A percentile compares a stretch with the other conserved stretches of the same genome.
These are phyloP conservation scores for Athene noctua DNA, from an alignment of 2,113 vertebrate species.

Conservation along the genomic window DNA sequence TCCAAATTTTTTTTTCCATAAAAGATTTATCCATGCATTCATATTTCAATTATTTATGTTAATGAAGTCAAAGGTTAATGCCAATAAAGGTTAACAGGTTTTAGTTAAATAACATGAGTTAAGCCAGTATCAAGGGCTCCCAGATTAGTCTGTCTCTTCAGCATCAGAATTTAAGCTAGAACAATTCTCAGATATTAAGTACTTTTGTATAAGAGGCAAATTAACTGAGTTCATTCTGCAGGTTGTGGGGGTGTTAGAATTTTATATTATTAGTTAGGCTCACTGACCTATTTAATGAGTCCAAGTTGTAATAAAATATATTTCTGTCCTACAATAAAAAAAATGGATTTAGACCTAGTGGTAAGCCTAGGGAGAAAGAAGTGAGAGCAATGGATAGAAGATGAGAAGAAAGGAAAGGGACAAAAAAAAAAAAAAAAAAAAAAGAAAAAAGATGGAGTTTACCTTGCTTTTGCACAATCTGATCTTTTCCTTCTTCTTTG, in stretches of 20 bases:
- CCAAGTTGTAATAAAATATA: background rate
- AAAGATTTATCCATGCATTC: background rate
- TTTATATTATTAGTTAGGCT: background rate
- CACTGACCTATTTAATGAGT: background rate
- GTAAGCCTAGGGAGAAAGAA: background rate
- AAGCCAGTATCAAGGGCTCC: background rate
- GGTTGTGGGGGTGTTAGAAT: background rate
- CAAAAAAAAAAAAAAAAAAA: background rate
- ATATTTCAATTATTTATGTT: slow-evolving; percentile 38
- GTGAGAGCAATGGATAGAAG: background rate
- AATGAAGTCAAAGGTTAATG: slow-evolving; percentile 13
- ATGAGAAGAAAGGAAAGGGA: background rate
- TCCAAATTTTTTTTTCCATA: background rate
- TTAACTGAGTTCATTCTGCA: background rate
- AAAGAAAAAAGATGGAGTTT: background rate
- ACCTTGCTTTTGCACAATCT: background rate
- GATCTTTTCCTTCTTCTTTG: background rate
- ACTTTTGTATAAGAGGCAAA: background rate
- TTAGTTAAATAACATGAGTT: slow-evolving; percentile 9
- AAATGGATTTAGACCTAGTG: background rate
- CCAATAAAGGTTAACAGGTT: background rate
- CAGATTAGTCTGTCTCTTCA: background rate
- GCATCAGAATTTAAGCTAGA: background rate
- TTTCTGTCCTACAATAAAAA: background rate
- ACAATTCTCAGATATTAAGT: slow-evolving; percentile 7